Evolutionary conservation across 2,113 vertebrate species (phyloP).

Genomic region (Noctilio leporinus): DNA sequence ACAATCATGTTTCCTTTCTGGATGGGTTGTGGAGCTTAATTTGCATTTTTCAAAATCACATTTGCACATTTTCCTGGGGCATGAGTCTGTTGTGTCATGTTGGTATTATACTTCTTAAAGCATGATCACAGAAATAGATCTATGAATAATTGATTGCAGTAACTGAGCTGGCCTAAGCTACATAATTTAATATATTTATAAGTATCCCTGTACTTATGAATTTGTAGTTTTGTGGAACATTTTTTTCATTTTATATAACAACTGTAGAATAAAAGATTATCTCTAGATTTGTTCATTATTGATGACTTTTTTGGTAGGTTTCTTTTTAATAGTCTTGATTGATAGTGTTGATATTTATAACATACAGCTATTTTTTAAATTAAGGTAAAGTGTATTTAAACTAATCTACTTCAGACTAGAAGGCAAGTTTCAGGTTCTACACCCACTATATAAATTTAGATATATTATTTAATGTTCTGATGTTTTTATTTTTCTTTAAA

Average conservation of each 20-base stretch:
- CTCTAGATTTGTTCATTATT: neutral
- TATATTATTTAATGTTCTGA: neutral
- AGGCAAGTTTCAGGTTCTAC: neutral
- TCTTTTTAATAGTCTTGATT: neutral
- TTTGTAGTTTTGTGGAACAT: neutral
- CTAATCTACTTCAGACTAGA: neutral
- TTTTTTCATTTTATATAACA: neutral
- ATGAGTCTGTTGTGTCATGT: neutral
- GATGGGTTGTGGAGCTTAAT: neutral
- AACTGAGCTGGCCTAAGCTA: neutral
- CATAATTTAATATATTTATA: neutral
- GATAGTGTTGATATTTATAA: neutral
- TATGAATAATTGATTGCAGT: neutral
- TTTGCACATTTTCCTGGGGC: neutral
- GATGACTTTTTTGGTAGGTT: neutral
- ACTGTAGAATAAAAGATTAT: neutral
- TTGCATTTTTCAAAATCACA: slow-evolving; percentile 28
- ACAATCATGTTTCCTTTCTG: neutral
- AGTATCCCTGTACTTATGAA: neutral
- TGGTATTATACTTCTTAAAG: neutral
- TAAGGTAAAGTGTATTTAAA: neutral
- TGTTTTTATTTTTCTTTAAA: neutral
- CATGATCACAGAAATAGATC: neutral
- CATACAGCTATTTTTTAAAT: neutral
- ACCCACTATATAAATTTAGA: neutral